A percentile compares a stretch with the other conserved stretches of the same genome.
Evolutionary conservation across 2,797 vertebrate species (phyloP).

Genomic region (Megaceryle alcyon): DNA sequence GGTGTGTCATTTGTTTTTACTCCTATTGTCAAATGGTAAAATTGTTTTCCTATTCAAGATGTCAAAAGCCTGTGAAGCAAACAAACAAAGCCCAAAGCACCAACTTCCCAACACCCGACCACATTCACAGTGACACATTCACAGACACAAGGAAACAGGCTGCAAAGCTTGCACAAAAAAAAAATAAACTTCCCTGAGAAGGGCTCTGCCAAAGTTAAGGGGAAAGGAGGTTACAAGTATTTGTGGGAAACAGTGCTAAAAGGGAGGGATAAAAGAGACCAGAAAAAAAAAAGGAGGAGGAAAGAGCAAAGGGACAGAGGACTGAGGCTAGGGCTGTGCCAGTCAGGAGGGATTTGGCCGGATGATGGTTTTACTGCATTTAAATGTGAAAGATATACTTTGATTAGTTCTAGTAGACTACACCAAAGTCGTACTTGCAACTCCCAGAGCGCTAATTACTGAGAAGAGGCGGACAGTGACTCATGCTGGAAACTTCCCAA

Average conservation of each 20-base stretch:
- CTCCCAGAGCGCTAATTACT: slow-evolving; percentile 32
- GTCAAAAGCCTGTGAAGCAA: background rate
- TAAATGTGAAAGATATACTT: slow-evolving; percentile 16
- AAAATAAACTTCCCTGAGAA: background rate
- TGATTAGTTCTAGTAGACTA: slow-evolving; percentile 63
- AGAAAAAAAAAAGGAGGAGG: background rate
- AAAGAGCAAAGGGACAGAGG: background rate
- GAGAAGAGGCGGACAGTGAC: slow-evolving; percentile 72
- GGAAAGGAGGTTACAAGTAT: background rate
- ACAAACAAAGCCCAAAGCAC: background rate
- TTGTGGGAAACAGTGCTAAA: slow-evolving; percentile 23
- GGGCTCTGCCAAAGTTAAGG: background rate
- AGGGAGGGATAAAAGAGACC: background rate
- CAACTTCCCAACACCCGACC: background rate
- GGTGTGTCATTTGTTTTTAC: background rate
- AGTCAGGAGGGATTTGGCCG: slow-evolving; percentile 39
- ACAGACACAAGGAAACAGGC: background rate
- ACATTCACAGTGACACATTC: background rate
- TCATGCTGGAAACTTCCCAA: slow-evolving; percentile 70
- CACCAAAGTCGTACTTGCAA: slow-evolving; percentile 45
- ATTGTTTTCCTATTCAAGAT: background rate
- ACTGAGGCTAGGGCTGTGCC: background rate
- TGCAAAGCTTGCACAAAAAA: background rate
- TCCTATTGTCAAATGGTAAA: background rate
- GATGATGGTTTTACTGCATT: slow-evolving; percentile 29